Evolutionary conservation across 2,888 invertebrate genomes (phyloP).

Genomic region (Drosophila paracracens): DNA sequence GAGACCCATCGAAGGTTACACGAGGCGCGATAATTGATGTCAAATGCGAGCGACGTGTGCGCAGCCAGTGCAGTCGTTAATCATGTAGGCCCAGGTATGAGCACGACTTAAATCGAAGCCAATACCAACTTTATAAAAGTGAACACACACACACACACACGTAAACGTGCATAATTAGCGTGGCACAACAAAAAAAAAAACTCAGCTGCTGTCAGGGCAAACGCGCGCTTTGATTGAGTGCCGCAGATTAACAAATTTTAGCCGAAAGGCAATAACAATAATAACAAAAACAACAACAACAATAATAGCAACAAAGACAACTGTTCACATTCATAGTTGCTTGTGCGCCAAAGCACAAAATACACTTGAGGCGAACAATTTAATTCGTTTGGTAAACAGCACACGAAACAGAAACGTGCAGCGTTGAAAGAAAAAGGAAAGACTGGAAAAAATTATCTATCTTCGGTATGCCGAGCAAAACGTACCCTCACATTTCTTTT

Average conservation of each 20-base stretch:
- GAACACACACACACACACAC: constrained; percentile 21
- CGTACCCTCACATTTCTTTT: background rate
- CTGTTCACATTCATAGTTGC: constrained; percentile 32
- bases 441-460: background rate
- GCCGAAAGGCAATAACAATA: constrained; percentile 49
- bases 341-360: constrained; percentile 76
- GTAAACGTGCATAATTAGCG: constrained; percentile 72
- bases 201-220: constrained; percentile 45
- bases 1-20: constrained; percentile 22
- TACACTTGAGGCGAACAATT: constrained; percentile 80
- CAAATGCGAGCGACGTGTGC: constrained; percentile 65
- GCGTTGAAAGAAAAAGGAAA: constrained; percentile 8
- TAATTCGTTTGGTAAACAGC: constrained; percentile 79
- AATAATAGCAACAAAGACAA: background rate
- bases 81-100: constrained; percentile 59
- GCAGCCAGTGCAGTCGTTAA: constrained; percentile 56
- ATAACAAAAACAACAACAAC: constrained; percentile 23
- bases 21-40: constrained; percentile 78
- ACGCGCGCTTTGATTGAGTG: constrained; percentile 71
- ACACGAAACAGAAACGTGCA: constrained; percentile 64
- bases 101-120: constrained; percentile 37
- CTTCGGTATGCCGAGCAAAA: background rate
- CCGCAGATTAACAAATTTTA: constrained; percentile 73
- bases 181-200: constrained; percentile 22
- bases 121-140: constrained; percentile 55